A percentile compares a stretch with the other conserved stretches of the same genome.
Conservation (phyloP, 2,797 vertebrate species). For the Dermochelys coriacea region DNA sequence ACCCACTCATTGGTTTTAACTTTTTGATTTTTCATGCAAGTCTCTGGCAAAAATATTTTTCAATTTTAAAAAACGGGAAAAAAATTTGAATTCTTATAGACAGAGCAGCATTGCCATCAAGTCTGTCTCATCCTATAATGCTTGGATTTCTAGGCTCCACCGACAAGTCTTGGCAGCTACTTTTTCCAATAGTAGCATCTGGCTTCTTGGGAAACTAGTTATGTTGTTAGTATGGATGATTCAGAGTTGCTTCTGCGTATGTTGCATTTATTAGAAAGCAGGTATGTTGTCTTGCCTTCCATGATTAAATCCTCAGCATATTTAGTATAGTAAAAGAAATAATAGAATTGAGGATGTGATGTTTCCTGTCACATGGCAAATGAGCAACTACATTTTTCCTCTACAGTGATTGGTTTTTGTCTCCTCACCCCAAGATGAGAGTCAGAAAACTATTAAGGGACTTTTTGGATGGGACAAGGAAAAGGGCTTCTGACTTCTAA, state of each 20-base stretch:
- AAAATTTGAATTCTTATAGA: conserved; percentile 77
- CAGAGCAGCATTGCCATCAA: conserved; percentile 61
- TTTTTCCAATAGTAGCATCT: conserved; percentile 84
- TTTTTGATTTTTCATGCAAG: conserved; percentile 70
- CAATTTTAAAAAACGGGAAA: conserved; percentile 4
- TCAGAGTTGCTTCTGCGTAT: conserved; percentile 63
- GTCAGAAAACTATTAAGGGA: neutral
- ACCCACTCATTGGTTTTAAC: conserved; percentile 60
- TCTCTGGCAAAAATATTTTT: conserved; percentile 21
- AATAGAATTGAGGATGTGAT: conserved; percentile 44
- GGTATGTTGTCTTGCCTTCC: conserved; percentile 61
- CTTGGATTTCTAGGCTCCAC: conserved; percentile 73
- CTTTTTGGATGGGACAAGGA: neutral
- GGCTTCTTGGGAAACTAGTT: conserved; percentile 74
- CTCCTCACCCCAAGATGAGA: conserved; percentile 32
- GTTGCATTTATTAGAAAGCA: conserved; percentile 77
- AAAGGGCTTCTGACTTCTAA: neutral
- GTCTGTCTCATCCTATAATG: conserved; percentile 74
- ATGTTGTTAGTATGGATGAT: conserved; percentile 67
- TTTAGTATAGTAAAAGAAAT: conserved; percentile 70
- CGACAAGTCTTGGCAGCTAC: conserved; percentile 81
- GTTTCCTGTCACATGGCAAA: conserved; percentile 32
- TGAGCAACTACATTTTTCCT: neutral
- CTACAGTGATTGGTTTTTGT: neutral
- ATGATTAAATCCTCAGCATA: conserved; percentile 69